Evolutionary conservation across 2,888 invertebrate genomes (phyloP), one percentile per base, ranked within the genome.

Genomic region (Osmoderma eremita): DNA sequence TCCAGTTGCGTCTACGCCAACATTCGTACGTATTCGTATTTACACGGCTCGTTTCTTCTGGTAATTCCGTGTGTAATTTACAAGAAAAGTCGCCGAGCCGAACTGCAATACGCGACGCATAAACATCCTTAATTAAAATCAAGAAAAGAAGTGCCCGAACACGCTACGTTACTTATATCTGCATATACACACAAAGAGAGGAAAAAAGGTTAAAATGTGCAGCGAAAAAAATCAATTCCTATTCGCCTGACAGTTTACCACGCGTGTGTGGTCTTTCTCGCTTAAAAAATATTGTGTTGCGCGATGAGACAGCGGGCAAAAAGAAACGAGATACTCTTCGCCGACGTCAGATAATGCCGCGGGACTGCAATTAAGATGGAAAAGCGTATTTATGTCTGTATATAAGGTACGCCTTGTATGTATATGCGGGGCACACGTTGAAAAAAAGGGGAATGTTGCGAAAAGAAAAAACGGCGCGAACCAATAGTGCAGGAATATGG

Each of bases 231-330:
- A 18, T 20, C 17, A 12, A 12, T 48, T 15, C 12, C 10, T 48
- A 18, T 12, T 48, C 18, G 17, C 12, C 18, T 48, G 17, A 20
- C 48, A 48, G 24, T 50, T 24, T 13, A 20, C 13, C 24, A 13
- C 50, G n/a, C 22, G 50, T 50, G 50, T 50, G 50, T 50, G 50
- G 50, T 50, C 50, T 50, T 50, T 50, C 24, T 24, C 22, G 24
- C 50, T 24, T 50, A 24, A 50, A 48, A 50, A 50, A 24, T 50
- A 50, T 50, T 50, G 50, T 24, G n/a, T 50, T 50, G 13, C 8
- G 13, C 50, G 50, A 50, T 24, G 50, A 50, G 50, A 50, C 50
- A 30, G 30, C 30, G 24, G 50, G 50, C 22, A 50, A 50, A 22
- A 24, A 24, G 50, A 50, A 24, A 50, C 24, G 13, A 15, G 50